Evolutionary conservation across 2,797 vertebrate genomes (phyloP).

Genomic region (Lacerta viridis): DNA sequence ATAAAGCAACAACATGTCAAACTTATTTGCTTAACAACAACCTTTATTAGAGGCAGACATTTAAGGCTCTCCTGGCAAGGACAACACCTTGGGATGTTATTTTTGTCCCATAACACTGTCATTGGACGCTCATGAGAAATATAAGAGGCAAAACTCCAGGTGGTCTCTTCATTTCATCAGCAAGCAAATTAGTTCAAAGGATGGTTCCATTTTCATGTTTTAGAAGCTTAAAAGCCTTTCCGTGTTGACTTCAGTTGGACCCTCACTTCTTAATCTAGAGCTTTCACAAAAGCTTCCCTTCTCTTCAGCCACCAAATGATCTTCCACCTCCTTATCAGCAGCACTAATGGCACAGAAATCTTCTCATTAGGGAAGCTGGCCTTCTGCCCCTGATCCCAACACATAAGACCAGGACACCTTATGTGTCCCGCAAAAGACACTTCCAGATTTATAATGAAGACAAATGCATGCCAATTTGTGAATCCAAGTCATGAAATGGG

Average conservation of each 20-base stretch:
- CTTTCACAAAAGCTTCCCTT: background rate
- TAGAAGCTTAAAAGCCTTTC: background rate
- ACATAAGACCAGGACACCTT: background rate
- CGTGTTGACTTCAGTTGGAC: background rate
- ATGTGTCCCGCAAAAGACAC: background rate
- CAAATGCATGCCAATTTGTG: background rate
- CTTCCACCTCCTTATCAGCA: background rate
- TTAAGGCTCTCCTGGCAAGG: no score
- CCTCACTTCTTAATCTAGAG: background rate
- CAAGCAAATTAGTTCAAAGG: background rate
- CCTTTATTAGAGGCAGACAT: no score
- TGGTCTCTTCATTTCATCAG: background rate
- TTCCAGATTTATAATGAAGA: conserved; percentile 13
- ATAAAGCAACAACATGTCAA: no score
- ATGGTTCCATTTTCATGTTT: background rate
- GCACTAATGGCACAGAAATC: background rate
- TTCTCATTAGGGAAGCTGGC: background rate
- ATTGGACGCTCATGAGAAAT: background rate
- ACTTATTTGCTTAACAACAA: no score
- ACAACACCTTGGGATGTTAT: background rate
- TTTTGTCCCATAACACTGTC: no score
- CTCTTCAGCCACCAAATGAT: background rate
- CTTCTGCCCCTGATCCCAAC: background rate
- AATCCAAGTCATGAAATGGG: background rate
- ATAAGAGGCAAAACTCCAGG: accelerated